Percentiles rank a stretch among this genome's conserved stretches.
Conservation (phyloP, 2,797 vertebrate species). For the Champsocephalus esox region DNA sequence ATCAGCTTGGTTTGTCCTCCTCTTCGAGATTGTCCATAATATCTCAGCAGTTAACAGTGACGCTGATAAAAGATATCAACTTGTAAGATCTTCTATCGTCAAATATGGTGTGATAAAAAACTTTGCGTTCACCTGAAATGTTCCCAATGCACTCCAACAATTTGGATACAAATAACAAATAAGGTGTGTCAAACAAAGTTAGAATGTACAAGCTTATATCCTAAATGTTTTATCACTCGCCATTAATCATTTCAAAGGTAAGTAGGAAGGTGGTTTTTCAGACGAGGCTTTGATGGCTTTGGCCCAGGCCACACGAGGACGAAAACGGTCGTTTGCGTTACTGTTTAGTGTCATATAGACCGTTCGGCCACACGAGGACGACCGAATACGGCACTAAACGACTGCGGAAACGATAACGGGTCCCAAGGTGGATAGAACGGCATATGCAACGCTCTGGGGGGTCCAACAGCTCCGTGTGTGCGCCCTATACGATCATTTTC, state of each 20-base stretch:
- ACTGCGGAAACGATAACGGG: too few relatives aligned
- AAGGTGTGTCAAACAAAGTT: constrained; percentile 23
- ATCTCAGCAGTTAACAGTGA: background rate
- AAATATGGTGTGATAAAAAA: background rate
- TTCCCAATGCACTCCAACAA: constrained; percentile 9
- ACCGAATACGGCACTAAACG: too few relatives aligned
- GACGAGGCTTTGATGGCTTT: background rate
- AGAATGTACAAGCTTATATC: constrained; percentile 6
- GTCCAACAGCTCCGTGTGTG: too few relatives aligned
- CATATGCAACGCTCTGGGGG: too few relatives aligned
- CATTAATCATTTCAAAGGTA: background rate
- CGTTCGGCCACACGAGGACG: too few relatives aligned
- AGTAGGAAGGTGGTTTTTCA: background rate
- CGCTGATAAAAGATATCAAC: background rate
- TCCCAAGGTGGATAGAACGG: too few relatives aligned
- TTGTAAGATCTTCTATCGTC: background rate
- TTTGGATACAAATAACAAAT: background rate
- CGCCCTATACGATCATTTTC: too few relatives aligned
- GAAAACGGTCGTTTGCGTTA: too few relatives aligned
- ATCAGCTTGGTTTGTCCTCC: too few relatives aligned
- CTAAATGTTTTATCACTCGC: background rate
- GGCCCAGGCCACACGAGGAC: too few relatives aligned
- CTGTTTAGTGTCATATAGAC: too few relatives aligned
- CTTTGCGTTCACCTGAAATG: background rate
- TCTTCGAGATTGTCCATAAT: too few relatives aligned